phyloP scores from a whole-genome alignment of 2,888 invertebrate species.

The Biston stratarius region DNA sequence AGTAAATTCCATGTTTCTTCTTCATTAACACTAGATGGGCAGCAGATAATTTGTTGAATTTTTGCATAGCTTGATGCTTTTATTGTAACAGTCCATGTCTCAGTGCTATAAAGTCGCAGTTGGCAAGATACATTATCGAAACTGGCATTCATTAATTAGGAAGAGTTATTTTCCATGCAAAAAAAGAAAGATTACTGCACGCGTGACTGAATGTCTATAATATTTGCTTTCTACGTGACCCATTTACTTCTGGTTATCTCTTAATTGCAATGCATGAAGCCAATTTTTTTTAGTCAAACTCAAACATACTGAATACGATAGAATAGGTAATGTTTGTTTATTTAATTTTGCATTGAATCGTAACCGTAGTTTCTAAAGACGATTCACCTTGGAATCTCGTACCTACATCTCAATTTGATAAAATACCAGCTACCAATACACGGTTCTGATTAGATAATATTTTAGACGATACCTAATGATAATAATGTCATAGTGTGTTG shows the following conservation, averaged over 20 bases:
- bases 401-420: slow-evolving; percentile 33
- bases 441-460: slow-evolving; percentile 41
- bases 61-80: neutral
- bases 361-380: slow-evolving; percentile 15
- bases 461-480: slow-evolving; percentile 30
- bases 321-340: slow-evolving; percentile 3
- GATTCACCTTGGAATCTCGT: slow-evolving; percentile 18
- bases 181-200: slow-evolving; percentile 13
- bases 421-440: slow-evolving; percentile 26
- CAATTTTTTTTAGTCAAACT: slow-evolving; percentile 1
- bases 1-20: neutral
- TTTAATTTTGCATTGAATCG: slow-evolving; percentile 10
- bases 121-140: slow-evolving; percentile 14
- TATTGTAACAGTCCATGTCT: slow-evolving; percentile 8
- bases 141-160: slow-evolving; percentile 16
- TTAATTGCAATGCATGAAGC: neutral
- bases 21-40: no score
- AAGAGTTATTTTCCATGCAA: slow-evolving; percentile 14
- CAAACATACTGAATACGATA: slow-evolving; percentile 5
- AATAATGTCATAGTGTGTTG: slow-evolving; percentile 23
- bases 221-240: slow-evolving; percentile 21
- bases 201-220: slow-evolving; percentile 24
- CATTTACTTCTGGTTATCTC: slow-evolving; percentile 15
- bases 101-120: slow-evolving; percentile 12
- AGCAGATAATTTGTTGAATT: neutral